Evolutionary conservation across 1,140 invertebrate genomes (phyloP).

Genomic region (Vollenhovia emeryi): DNA sequence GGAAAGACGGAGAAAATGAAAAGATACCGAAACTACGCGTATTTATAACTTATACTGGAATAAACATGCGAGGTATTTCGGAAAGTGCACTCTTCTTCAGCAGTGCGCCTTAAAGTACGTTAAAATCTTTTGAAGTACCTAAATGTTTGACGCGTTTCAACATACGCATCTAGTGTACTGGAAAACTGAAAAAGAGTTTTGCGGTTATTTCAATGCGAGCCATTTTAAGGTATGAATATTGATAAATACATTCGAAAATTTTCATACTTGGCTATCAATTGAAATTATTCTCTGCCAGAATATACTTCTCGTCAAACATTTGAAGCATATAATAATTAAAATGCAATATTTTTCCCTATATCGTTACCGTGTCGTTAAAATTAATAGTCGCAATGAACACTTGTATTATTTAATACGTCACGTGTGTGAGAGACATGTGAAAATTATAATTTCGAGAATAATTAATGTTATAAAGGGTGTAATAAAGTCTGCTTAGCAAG

Average conservation of each 20-base stretch:
- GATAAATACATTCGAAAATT: background rate
- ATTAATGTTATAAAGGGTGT: background rate
- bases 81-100: constrained; percentile 69
- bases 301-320: background rate
- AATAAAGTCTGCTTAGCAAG: background rate
- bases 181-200: background rate
- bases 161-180: background rate
- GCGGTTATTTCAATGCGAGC: background rate
- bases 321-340: constrained; percentile 23
- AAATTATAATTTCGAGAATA: background rate
- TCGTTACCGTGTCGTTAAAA: background rate
- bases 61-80: constrained; percentile 78
- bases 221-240: background rate
- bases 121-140: background rate
- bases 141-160: background rate
- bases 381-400: constrained; percentile 1
- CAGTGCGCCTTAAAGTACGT: background rate
- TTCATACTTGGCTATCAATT: background rate
- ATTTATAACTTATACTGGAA: constrained; percentile 77
- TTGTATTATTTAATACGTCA: background rate
- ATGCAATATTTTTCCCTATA: background rate
- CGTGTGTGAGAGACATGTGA: background rate
- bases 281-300: background rate
- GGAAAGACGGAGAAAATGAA: constrained; percentile 40
- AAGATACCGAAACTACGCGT: constrained; percentile 60